Base-by-base conservation (phyloP, 2,888 invertebrate species). In the Tiliacea aurago region DNA sequence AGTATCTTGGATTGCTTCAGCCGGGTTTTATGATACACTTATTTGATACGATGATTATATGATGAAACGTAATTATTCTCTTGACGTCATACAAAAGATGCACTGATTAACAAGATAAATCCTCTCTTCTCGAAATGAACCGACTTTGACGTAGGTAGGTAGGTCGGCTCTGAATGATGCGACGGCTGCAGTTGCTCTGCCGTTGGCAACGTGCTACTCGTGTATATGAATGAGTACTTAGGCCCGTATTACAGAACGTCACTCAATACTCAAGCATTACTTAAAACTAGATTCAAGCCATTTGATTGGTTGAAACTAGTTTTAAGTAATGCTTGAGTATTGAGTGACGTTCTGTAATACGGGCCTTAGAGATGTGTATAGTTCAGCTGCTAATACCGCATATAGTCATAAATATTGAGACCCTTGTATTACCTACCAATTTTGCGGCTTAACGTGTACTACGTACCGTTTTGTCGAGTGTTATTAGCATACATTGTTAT, bases 1-100 rank as follows among this genome's bases (percentile, higher is more conserved):
- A 51, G 45, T 70, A 64, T 55, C 55, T 59, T 51, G 47, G 51
- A 73, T 51, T 61, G 67, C 68, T 47, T 59, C 47, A 63, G 28
- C n/a, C 49, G 41, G 11, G 61, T 68, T 81, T 81, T 68, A 73
- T 78, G 74, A 65, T 23, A 69, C 70, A 62, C 66, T 77, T 71
- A 81, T 81, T 81, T 78, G 74, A n/a, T n/a, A n/a, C n/a, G n/a
- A n/a, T n/a, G n/a, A n/a, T n/a, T n/a, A n/a, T n/a, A n/a, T n/a
- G n/a, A n/a, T n/a, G 23, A 49, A 69, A 76, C 62, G 18, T 78
- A 74, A 81, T 81, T 71, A 81, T 80, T 77, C 73, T 73, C 49
- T 80, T 81, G 81, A 74, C 78, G 81, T 81, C 81, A 78, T 62
- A 65, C 58, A 67, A 70, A 70, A 56, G 47, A 66, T 81, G 70